Evolutionary conservation across 2,797 vertebrate genomes (phyloP).

Genomic region (Benthosema pterotum): DNA sequence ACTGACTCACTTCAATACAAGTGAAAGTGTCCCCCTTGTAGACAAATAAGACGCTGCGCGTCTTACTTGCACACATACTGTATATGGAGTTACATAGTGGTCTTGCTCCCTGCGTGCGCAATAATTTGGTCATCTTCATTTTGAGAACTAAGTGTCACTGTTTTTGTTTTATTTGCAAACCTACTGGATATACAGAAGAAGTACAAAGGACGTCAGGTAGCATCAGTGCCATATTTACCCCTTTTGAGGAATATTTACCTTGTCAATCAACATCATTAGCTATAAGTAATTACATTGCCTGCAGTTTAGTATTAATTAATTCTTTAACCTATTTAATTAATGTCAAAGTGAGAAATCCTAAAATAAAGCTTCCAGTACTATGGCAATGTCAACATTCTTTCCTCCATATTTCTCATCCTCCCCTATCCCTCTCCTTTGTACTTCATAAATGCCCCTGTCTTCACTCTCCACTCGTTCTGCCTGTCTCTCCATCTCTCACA

Average conservation of each 20-base stretch:
- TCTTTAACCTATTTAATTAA: neutral
- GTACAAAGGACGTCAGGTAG: slow-evolving; percentile 45
- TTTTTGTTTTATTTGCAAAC: slow-evolving; percentile 23
- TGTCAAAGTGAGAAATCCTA: too few species aligned
- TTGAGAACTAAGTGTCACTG: neutral
- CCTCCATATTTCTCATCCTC: too few species aligned
- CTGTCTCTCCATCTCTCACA: slow-evolving; percentile 46
- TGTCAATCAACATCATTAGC: neutral
- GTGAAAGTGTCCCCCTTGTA: neutral
- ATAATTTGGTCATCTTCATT: neutral
- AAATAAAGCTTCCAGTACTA: too few species aligned
- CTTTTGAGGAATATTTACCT: slow-evolving; percentile 4
- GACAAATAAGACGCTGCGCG: too few species aligned
- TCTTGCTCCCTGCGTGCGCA: too few species aligned
- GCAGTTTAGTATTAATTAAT: neutral
- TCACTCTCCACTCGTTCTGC: neutral
- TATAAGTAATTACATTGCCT: neutral
- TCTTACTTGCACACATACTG: too few species aligned
- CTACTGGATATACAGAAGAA: slow-evolving; percentile 40
- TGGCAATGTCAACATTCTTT: too few species aligned
- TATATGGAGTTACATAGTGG: too few species aligned
- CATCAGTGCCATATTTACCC: neutral
- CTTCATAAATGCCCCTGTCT: neutral
- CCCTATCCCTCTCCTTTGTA: too few species aligned
- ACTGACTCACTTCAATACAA: neutral